Evolutionary conservation across 2,797 vertebrate species (phyloP).

Genomic region (Lepidocolaptes lacrymiger): DNA sequence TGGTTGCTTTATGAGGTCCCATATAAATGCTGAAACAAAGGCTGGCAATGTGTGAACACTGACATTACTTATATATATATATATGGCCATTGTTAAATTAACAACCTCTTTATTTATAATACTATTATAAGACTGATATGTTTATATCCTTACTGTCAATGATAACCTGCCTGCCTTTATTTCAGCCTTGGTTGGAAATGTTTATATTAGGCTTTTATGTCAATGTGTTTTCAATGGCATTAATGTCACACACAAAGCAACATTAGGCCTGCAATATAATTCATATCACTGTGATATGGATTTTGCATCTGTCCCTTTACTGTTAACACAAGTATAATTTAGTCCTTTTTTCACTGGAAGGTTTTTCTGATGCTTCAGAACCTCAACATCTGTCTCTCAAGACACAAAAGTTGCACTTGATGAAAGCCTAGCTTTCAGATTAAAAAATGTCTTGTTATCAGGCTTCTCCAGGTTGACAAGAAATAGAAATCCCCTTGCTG

Average conservation of each 20-base stretch:
- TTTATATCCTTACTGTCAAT: conserved; percentile 66
- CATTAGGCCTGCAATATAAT: conserved; percentile 1
- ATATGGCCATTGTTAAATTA: conserved; percentile 68
- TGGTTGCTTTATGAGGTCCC: conserved; percentile 60
- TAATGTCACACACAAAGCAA: not conserved
- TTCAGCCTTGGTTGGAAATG: conserved; percentile 48
- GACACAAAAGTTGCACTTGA: not conserved
- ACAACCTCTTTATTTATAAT: conserved; percentile 74
- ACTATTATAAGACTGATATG: conserved; percentile 68
- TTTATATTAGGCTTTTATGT: conserved; percentile 57
- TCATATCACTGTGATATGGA: not conserved
- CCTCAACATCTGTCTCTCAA: conserved; percentile 15
- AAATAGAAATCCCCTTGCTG: conserved; percentile 5
- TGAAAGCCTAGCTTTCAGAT: conserved; percentile 43
- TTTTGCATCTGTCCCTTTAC: not conserved
- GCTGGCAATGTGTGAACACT: conserved; percentile 34
- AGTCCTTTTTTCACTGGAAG: not conserved
- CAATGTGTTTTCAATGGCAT: conserved; percentile 20
- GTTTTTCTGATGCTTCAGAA: conserved; percentile 13
- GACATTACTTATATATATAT: conserved; percentile 58
- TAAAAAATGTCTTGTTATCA: conserved; percentile 36
- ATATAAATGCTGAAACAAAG: conserved; percentile 71
- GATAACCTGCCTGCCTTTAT: conserved; percentile 63
- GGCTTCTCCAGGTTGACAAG: conserved; percentile 50
- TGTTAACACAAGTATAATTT: not conserved